Percentiles rank a stretch among this genome's conserved stretches.
These are phyloP conservation scores for Lycopodina hypogea DNA, from an alignment of 37 sponge, comb jelly and placozoan genomes.

Conservation along the genomic window DNA sequence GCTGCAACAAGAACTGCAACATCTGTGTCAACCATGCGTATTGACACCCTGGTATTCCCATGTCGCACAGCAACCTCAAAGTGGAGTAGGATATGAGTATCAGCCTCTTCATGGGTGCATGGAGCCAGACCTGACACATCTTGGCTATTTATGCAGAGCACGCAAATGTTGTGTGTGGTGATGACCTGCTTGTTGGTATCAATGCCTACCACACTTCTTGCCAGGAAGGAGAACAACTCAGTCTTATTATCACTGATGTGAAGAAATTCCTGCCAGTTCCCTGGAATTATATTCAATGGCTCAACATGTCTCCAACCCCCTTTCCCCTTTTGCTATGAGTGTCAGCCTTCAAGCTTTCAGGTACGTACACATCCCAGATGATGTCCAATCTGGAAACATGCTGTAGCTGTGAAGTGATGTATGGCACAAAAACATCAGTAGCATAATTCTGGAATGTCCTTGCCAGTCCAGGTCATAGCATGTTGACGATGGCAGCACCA, in stretches of 20 bases:
- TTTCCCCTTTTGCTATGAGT: background rate
- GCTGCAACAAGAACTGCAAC: background rate
- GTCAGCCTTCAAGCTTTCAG: background rate
- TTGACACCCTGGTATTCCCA: background rate
- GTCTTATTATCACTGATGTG: too few relatives aligned
- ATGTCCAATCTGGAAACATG: background rate
- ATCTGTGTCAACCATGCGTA: background rate
- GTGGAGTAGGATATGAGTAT: background rate
- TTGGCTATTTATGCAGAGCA: background rate
- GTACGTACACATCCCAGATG: conserved; percentile 7
- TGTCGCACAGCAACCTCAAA: background rate
- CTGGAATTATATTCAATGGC: too few relatives aligned
- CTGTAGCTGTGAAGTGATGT: conserved; percentile 10
- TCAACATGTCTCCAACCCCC: conserved; percentile 1
- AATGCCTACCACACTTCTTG: too few relatives aligned
- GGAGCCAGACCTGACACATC: background rate
- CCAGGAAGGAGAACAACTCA: too few relatives aligned
- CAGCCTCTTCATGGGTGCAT: too few relatives aligned
- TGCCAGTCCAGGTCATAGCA: background rate
- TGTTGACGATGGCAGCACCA: conserved; percentile 5
- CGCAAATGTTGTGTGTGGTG: too few relatives aligned
- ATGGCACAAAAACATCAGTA: background rate
- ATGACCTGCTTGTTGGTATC: too few relatives aligned
- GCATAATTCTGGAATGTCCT: conserved; percentile 3
- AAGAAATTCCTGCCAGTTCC: too few relatives aligned